Percentiles rank a stretch among this genome's conserved stretches.
phyloP scores from a whole-genome alignment of 1,140 invertebrate species.

The Anoplolepis gracilipes region DNA sequence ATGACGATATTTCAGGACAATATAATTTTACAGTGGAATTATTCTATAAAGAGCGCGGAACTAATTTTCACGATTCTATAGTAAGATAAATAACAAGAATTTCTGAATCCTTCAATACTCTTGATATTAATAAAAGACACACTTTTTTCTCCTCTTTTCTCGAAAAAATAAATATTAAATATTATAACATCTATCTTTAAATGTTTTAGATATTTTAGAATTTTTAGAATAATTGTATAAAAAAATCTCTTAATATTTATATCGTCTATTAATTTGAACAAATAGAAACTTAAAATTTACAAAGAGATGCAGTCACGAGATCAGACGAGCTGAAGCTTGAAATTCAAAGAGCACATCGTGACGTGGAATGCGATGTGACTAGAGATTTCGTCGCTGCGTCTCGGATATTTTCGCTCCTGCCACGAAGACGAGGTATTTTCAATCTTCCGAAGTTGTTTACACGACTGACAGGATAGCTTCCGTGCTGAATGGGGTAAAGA shows the following conservation, averaged over 20 bases:
- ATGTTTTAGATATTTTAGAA: not conserved
- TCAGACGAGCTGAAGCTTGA: not conserved
- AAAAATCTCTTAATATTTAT: not conserved
- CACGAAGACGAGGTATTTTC: constrained; percentile 18
- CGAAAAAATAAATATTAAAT: not conserved
- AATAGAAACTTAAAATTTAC: constrained; percentile 11
- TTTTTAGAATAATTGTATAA: not conserved
- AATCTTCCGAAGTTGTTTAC: constrained; percentile 57
- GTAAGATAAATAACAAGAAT: not conserved
- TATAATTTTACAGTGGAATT: not conserved
- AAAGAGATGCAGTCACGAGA: not conserved
- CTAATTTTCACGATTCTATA: not conserved
- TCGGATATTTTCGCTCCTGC: constrained; percentile 11
- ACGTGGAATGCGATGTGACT: not conserved
- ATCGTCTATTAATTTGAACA: not conserved
- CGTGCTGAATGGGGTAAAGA: constrained; percentile 29
- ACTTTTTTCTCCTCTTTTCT: not conserved
- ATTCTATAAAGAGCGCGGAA: too few relatives aligned
- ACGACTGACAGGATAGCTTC: constrained; percentile 20
- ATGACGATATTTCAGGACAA: not conserved
- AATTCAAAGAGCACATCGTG: not conserved
- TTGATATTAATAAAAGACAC: too few relatives aligned
- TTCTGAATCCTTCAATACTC: not conserved
- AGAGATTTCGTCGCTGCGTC: not conserved
- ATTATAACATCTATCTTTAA: not conserved